Conservation (phyloP, 2,888 invertebrate species). For the Laothoe populi region DNA sequence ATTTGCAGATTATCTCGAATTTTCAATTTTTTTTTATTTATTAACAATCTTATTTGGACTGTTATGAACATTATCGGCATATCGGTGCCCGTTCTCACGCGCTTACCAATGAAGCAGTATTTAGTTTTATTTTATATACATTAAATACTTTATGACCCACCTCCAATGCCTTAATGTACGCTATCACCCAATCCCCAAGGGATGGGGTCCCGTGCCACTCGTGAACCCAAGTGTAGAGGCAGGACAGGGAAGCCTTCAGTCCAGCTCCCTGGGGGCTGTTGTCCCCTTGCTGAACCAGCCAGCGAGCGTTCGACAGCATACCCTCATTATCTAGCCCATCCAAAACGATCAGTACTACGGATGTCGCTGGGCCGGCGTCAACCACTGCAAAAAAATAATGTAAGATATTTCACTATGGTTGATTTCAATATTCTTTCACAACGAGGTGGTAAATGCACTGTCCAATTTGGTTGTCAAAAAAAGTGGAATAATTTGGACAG, state of each 20-base stretch:
- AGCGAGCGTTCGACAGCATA: constrained; percentile 60
- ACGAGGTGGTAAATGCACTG: too few species aligned
- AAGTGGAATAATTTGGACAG: too few species aligned
- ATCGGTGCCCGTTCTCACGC: too few species aligned
- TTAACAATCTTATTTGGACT: too few species aligned
- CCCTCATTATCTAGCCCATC: constrained; percentile 67
- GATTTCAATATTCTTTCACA: too few species aligned
- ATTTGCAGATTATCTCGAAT: too few species aligned
- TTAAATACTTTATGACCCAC: constrained; percentile 50
- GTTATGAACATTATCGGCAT: too few species aligned
- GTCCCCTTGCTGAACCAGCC: constrained; percentile 71
- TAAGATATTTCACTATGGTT: too few species aligned
- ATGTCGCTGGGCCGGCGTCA: constrained; percentile 84
- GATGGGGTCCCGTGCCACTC: constrained; percentile 86
- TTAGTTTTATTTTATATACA: too few species aligned
- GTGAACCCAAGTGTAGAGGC: constrained; percentile 88
- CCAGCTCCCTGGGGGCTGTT: constrained; percentile 76
- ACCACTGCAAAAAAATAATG: constrained; percentile 46
- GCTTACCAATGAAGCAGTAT: too few species aligned
- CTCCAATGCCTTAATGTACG: constrained; percentile 87
- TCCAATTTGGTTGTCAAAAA: too few species aligned
- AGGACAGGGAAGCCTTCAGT: constrained; percentile 86
- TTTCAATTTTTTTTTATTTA: too few species aligned
- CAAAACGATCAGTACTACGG: constrained; percentile 85
- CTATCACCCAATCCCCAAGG: constrained; percentile 87